These are phyloP conservation scores for Aricia agestis DNA, from an alignment of 1,140 invertebrate genomes.

Conservation along the genomic window DNA sequence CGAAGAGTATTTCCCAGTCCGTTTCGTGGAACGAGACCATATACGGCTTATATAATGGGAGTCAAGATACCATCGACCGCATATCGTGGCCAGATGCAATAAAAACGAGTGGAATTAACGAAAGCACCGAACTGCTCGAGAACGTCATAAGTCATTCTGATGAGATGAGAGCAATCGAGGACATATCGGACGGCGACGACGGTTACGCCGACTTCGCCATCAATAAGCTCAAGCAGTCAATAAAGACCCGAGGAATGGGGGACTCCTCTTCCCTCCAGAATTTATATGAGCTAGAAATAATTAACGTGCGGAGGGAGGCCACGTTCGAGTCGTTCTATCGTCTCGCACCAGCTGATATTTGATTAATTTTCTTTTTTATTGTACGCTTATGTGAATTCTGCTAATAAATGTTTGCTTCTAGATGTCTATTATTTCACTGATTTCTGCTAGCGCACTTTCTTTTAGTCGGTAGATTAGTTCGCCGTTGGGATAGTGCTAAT, in stretches of 20 bases:
- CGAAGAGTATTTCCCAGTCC: conserved; percentile 34
- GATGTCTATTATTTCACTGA: conserved; percentile 8
- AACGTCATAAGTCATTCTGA: conserved; percentile 53
- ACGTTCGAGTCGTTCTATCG: conserved; percentile 47
- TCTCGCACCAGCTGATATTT: conserved; percentile 40
- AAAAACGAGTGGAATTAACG: conserved; percentile 43
- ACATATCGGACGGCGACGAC: conserved; percentile 44
- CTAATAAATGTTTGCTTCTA: conserved; percentile 17
- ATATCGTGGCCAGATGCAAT: conserved; percentile 59
- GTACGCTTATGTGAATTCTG: conserved; percentile 11
- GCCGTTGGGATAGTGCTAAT: conserved; percentile 3
- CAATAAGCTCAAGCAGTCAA: conserved; percentile 52
- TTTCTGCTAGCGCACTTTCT: conserved; percentile 13
- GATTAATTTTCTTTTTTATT: conserved; percentile 13
- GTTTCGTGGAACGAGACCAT: conserved; percentile 63
- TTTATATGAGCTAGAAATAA: conserved; percentile 36
- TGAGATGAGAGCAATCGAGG: conserved; percentile 32
- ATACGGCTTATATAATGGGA: conserved; percentile 43
- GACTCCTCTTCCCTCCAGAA: conserved; percentile 62
- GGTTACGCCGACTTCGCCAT: conserved; percentile 54
- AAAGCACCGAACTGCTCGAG: conserved; percentile 41
- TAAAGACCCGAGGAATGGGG: conserved; percentile 44
- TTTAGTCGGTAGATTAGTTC: conserved; percentile 26
- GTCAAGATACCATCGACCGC: conserved; percentile 7
- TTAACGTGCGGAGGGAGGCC: conserved; percentile 28